phyloP scores from a whole-genome alignment of 2,797 vertebrate species.

The Oreochromis mossambicus region DNA sequence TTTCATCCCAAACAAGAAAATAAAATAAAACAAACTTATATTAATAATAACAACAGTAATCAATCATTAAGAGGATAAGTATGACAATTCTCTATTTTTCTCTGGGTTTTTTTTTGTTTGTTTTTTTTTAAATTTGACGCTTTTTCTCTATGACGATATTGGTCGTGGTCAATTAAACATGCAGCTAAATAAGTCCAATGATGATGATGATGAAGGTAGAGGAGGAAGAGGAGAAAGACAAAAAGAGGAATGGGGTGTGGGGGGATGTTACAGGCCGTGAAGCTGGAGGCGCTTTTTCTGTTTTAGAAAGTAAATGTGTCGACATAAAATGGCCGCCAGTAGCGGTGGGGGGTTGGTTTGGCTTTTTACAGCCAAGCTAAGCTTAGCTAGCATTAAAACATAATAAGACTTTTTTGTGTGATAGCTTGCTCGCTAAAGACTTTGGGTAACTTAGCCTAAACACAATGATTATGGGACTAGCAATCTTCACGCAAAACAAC shows the following conservation, averaged over 20 bases:
- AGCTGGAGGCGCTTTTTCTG: neutral
- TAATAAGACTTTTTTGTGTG: slow-evolving; percentile 22
- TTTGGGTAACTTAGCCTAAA: neutral
- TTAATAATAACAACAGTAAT: slow-evolving; percentile 75
- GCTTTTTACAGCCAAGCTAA: neutral
- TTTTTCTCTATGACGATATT: slow-evolving; percentile 76
- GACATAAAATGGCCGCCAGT: slow-evolving; percentile 16
- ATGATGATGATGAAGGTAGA: slow-evolving; percentile 62
- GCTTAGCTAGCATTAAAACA: neutral
- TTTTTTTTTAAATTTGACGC: slow-evolving; percentile 45
- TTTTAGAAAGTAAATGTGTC: neutral
- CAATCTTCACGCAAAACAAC: neutral
- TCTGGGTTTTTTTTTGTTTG: slow-evolving; percentile 35
- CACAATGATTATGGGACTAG: neutral
- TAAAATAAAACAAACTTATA: slow-evolving; percentile 85
- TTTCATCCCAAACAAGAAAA: slow-evolving; percentile 81
- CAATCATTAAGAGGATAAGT: slow-evolving; percentile 81
- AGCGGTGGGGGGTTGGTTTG: neutral
- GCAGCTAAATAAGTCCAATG: slow-evolving; percentile 83
- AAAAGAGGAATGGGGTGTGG: neutral
- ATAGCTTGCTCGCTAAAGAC: neutral
- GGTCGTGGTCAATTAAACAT: slow-evolving; percentile 82
- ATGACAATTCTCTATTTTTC: slow-evolving; percentile 75
- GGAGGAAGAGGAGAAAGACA: neutral
- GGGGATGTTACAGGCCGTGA: neutral